These are phyloP conservation scores for Pterostichus niger DNA, from an alignment of 2,888 invertebrate genomes.

Conservation along the genomic window DNA sequence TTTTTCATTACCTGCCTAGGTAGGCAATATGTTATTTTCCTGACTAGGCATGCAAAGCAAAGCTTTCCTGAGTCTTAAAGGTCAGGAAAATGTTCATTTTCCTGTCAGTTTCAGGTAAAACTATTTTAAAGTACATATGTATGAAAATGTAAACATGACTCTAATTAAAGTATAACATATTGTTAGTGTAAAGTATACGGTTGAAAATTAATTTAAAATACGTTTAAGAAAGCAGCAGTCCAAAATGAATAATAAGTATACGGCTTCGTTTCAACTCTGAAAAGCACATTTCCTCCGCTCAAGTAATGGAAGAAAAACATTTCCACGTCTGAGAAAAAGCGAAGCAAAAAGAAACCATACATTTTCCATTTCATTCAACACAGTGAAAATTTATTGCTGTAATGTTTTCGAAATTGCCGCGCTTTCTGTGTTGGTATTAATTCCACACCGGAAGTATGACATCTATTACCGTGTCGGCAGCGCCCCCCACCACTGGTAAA, in stretches of 20 bases:
- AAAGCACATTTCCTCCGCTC: neutral
- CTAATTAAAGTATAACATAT: too few relatives aligned
- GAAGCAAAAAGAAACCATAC: conserved; percentile 53
- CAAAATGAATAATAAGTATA: conserved; percentile 1
- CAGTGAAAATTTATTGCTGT: conserved; percentile 50
- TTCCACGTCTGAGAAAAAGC: conserved; percentile 38
- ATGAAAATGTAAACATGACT: too few relatives aligned
- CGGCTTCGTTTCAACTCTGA: neutral
- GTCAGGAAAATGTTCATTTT: too few relatives aligned
- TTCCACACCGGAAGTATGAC: conserved; percentile 58
- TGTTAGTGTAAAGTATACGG: neutral
- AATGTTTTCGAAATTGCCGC: conserved; percentile 59
- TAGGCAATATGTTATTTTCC: too few relatives aligned
- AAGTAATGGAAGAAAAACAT: conserved; percentile 46
- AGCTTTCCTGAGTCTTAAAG: too few relatives aligned
- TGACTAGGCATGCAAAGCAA: too few relatives aligned
- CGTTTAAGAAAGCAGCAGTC: neutral
- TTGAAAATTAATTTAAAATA: conserved; percentile 26
- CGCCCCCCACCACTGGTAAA: neutral
- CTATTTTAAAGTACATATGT: too few relatives aligned
- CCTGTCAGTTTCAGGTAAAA: too few relatives aligned
- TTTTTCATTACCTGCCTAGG: too few relatives aligned
- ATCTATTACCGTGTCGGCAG: conserved; percentile 51
- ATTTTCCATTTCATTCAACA: conserved; percentile 58
- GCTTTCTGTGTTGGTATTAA: conserved; percentile 54